Evolutionary conservation across 2,797 vertebrate genomes (phyloP).

Genomic region (Neopelma chrysocephalum): DNA sequence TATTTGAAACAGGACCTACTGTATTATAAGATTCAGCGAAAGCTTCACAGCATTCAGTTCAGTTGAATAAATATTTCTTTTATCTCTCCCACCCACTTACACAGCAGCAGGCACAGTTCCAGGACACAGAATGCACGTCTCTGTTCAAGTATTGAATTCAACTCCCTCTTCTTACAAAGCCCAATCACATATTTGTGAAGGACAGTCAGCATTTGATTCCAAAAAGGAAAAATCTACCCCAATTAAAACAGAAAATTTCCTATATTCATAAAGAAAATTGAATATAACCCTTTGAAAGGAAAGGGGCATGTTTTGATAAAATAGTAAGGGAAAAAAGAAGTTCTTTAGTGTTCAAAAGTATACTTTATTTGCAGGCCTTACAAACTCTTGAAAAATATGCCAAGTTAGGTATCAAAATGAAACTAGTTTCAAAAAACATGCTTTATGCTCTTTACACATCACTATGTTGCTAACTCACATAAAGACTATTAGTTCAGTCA

Average conservation of each 20-base stretch:
- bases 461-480: not conserved
- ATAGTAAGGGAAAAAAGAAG: not conserved
- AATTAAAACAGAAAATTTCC: not conserved
- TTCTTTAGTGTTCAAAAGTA: not conserved
- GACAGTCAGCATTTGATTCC: not conserved
- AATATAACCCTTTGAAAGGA: not conserved
- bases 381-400: not conserved
- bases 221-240: not conserved
- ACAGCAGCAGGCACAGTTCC: not conserved
- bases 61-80: constrained; percentile 50
- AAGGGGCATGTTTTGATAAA: not conserved
- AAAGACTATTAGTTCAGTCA: not conserved
- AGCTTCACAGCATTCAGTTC: not conserved
- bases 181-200: not conserved
- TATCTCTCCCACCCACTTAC: constrained; percentile 18
- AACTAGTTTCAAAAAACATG: not conserved
- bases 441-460: not conserved
- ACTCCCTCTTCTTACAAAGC: not conserved
- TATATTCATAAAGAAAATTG: not conserved
- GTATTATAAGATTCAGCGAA: not conserved
- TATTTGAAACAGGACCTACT: not conserved
- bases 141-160: not conserved
- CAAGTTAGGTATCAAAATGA: not conserved
- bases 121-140: not conserved
- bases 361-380: not conserved